Conservation (phyloP, 2,113 vertebrate species). For the Sarotherodon lohbergeri region DNA sequence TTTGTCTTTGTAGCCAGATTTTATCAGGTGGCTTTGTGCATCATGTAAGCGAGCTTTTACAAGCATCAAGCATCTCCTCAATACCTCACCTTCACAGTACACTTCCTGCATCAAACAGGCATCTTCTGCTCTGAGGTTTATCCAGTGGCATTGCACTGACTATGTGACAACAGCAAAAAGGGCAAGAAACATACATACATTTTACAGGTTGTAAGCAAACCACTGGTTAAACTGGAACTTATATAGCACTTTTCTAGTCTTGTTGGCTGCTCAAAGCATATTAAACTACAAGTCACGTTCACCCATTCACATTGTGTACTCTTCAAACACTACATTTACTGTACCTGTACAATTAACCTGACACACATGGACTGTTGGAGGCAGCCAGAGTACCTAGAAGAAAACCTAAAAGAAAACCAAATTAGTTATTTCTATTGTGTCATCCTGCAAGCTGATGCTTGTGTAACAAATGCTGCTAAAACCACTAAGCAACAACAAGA, state of each 20-base stretch:
- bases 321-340: neutral
- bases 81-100: neutral
- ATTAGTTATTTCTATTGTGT: neutral
- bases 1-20: neutral
- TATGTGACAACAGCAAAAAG: neutral
- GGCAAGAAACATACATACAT: neutral
- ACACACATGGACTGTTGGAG: neutral
- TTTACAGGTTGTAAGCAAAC: neutral
- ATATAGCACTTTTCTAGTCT: neutral
- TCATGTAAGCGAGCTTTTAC: neutral
- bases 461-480: neutral
- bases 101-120: neutral
- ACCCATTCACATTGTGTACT: neutral
- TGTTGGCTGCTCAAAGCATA: neutral
- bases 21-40: neutral
- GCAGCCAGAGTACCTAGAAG: neutral
- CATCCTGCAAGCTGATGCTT: neutral
- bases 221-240: neutral
- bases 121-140: neutral
- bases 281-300: neutral
- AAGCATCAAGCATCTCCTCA: neutral
- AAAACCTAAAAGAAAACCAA: neutral
- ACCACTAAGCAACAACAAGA: neutral
- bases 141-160: neutral
- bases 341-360: neutral